phyloP scores from a whole-genome alignment of 2,888 invertebrate species.

The Pseudococcus viburni region DNA sequence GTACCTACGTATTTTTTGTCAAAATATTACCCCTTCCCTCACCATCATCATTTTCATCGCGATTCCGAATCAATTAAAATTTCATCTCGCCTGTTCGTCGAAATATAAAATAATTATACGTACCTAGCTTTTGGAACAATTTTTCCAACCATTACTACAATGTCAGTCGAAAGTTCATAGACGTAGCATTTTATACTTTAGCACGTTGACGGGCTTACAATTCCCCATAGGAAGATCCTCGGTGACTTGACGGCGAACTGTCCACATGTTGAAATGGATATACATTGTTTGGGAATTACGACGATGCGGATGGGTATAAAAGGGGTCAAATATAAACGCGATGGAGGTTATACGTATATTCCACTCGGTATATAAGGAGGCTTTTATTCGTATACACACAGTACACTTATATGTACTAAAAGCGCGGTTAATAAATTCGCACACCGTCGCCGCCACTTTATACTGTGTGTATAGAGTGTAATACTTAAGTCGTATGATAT shows the following conservation, averaged over 20 bases:
- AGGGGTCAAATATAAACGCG: not conserved
- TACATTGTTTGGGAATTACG: conserved; percentile 6
- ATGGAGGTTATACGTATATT: not conserved
- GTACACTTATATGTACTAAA: not conserved
- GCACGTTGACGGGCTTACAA: not conserved
- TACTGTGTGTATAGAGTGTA: not conserved
- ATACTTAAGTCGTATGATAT: conserved; percentile 34
- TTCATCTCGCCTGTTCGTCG: no score
- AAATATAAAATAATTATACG: no score
- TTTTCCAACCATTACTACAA: no score
- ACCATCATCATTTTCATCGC: no score
- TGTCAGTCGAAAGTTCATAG: not conserved
- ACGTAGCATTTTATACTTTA: not conserved
- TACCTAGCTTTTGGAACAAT: no score
- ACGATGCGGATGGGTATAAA: not conserved
- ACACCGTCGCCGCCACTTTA: conserved; percentile 21
- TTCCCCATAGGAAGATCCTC: not conserved
- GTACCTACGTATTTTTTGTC: no score
- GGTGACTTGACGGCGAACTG: conserved; percentile 23
- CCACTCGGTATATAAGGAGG: no score
- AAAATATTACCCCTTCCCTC: no score
- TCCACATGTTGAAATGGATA: conserved; percentile 34
- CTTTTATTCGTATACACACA: not conserved
- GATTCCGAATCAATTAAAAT: no score
- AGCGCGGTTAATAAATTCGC: conserved; percentile 25